Percentiles rank a stretch among this genome's conserved stretches.
phyloP scores from a whole-genome alignment of 2,113 vertebrate species.

The Turnix velox region DNA sequence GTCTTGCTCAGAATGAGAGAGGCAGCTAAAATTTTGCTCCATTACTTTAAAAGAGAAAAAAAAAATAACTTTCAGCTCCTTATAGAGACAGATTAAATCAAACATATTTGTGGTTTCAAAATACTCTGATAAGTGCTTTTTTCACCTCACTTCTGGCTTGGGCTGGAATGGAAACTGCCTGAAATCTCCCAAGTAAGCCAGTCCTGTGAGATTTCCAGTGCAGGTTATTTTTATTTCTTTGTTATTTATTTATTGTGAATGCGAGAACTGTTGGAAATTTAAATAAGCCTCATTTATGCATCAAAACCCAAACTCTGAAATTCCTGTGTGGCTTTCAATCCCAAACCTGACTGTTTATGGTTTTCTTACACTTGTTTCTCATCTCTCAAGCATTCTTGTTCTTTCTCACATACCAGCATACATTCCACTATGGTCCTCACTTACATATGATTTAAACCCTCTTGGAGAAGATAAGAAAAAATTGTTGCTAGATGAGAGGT shows the following conservation, averaged over 20 bases:
- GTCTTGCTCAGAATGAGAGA: background rate
- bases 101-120: constrained; percentile 13
- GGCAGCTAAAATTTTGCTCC: background rate
- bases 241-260: background rate
- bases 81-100: background rate
- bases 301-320: constrained; percentile 7
- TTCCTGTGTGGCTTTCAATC: background rate
- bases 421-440: background rate
- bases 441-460: background rate
- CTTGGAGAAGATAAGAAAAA: background rate
- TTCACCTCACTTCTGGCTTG: background rate
- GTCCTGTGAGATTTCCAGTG: background rate
- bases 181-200: background rate
- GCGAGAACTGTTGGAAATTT: background rate
- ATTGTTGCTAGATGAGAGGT: background rate
- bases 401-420: background rate
- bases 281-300: background rate
- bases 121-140: background rate
- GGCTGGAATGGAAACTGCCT: background rate
- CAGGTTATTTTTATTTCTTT: background rate
- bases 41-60: background rate
- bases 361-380: constrained; percentile 6
- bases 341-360: background rate
- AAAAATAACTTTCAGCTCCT: background rate
- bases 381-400: background rate